A percentile compares a stretch with the other conserved stretches of the same genome.
These are phyloP conservation scores for Sinosuthora webbiana DNA, from an alignment of 2,113 vertebrate genomes.

Conservation along the genomic window DNA sequence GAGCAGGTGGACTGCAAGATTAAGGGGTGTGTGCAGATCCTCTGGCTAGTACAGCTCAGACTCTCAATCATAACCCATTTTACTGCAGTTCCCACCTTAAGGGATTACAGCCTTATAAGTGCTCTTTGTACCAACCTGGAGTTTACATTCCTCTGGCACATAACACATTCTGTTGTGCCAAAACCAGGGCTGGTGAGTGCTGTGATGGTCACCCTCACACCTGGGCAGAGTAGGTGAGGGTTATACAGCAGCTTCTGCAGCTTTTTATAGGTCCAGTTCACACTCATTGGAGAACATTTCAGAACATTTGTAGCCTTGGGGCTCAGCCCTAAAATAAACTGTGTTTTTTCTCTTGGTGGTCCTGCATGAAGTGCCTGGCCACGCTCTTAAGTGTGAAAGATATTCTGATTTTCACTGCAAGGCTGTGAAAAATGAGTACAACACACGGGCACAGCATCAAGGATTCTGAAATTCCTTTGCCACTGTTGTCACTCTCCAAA, in stretches of 20 bases:
- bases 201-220: not conserved
- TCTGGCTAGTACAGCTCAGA: not conserved
- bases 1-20: slow-evolving; percentile 57
- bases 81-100: not conserved
- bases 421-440: not conserved
- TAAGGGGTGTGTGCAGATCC: slow-evolving; percentile 2
- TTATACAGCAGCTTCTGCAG: not conserved
- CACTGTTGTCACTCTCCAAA: not conserved
- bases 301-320: not conserved
- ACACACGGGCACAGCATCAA: not conserved
- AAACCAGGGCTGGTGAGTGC: not conserved
- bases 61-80: not conserved
- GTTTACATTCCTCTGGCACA: not conserved
- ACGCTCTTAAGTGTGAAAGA: not conserved
- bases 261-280: not conserved
- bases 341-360: not conserved
- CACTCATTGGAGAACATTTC: not conserved
- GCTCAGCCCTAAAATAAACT: not conserved
- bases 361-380: not conserved
- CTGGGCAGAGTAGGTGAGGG: not conserved
- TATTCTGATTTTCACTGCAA: not conserved
- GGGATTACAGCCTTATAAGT: not conserved
- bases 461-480: not conserved
- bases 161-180: not conserved
- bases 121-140: not conserved